Base-by-base conservation (phyloP, 2,888 invertebrate species). In the Yponomeuta evonymella region DNA sequence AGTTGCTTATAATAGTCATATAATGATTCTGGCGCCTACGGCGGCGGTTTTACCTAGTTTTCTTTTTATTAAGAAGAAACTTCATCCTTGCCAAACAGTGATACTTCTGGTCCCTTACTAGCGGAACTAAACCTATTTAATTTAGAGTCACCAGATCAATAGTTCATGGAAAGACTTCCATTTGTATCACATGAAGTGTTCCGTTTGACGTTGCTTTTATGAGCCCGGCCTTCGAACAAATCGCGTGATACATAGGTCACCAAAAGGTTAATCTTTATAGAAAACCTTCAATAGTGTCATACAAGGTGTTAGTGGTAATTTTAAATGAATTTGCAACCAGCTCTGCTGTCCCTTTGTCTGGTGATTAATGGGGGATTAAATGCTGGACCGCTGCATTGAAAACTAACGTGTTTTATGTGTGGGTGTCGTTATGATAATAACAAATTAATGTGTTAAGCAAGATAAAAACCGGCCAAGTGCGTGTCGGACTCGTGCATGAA, bases 231-330 rank as follows among this genome's bases (percentile, higher is more conserved):
- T 58, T 58, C 51, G 5, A 15, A 58, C 15, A 58, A 58, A 58
- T 58, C 15, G 15, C 12, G 15, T 58, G 51, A 58, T 5, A 15
- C 51, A 58, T 15, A 58, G 51, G 51, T 15, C 51, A 58, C 51
- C 51, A 58, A 58, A 58, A 58, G 15, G 5, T 58, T 58, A 58
- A 15, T 58, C 51, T 15, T 58, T 58, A 5, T 15, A 58, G 15
- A 58, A 15, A 15, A 58, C 51, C 51, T 58, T 12, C 0, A 4
- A 29, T 8, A 11, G 65, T 65, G 65, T 65, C 65, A 65, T 29
- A 65, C 65, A 65, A 65, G 65, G 65, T 65, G 65, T 33, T 65
- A 30, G 30, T 9, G 33, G 51, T 58, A 58, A 58, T 58, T 58
- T 58, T 58, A 58, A 58, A 58, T 15, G 51, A 2, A 58, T 58